Conservation (phyloP, 2,113 vertebrate species). For the Verasper variegatus region DNA sequence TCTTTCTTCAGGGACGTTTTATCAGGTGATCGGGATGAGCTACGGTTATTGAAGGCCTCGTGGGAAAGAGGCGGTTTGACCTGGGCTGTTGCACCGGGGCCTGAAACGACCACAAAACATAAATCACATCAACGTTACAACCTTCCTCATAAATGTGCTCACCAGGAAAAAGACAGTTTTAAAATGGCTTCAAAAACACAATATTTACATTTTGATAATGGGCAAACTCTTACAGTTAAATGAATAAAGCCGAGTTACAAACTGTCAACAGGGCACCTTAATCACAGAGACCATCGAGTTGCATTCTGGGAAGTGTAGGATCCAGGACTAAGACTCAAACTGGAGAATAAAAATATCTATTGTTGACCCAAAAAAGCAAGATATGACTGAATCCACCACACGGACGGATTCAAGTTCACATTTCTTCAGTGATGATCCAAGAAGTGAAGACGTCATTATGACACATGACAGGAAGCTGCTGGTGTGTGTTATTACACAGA, state of each 20-base stretch:
- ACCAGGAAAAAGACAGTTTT: not conserved
- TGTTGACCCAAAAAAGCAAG: too few species aligned
- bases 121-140: constrained; percentile 1
- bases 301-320: too few species aligned
- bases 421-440: not conserved
- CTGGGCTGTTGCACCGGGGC: constrained; percentile 26
- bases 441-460: too few species aligned
- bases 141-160: too few species aligned
- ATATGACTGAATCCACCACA: too few species aligned
- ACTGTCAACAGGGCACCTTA: not conserved
- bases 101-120: constrained; percentile 36
- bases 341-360: too few species aligned
- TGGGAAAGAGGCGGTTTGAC: constrained; percentile 6
- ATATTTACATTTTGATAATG: not conserved
- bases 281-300: too few species aligned
- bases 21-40: constrained; percentile 19
- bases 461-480: too few species aligned
- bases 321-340: too few species aligned
- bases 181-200: too few species aligned
- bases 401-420: too few species aligned
- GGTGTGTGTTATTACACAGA: too few species aligned
- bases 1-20: constrained; percentile 62
- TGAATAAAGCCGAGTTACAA: not conserved
- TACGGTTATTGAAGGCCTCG: constrained; percentile 13
- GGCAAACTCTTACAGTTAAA: not conserved